Base-by-base conservation (phyloP, 2,797 vertebrate species). In the Epinephelus malabaricus region DNA sequence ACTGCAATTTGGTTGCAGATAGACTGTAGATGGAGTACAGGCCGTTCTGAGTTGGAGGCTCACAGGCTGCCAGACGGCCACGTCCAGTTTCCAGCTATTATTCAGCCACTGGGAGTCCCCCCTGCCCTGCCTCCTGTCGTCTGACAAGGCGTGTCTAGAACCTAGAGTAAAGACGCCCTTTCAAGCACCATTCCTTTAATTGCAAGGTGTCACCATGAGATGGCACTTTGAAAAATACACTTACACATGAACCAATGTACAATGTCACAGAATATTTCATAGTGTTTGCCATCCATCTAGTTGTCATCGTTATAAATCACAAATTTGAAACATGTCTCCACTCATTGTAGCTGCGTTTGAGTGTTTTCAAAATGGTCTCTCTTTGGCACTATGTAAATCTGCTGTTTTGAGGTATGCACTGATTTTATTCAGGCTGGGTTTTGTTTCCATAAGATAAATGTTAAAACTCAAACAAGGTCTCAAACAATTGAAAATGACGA, bases 1-100 rank as follows among this genome's bases (percentile, higher is more conserved):
- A n/a, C 23, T 34, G 25, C 67, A 21, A 69, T 78, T 76, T 84
- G 64, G 62, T 70, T 81, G 38, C 34, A 78, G 59, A 74, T 73
- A 38, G 27, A 43, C 55, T 27, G 7, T 60, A 34, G 34, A 54
- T 75, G 38, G 23, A 27, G 21, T 3, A 25, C 66, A 55, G 51
- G 14, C 46, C 17, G 15, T 14, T 47, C 15, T 14, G 3, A 23
- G 50, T n/a, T 11, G 19, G n/a, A 53, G 10, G 19, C 19, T 21
- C 13, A 14, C 51, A 14, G 51, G 21, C 21, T 56, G 40, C 53
- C 66, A 27, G 7, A 25, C 12, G 12, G 66, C 23, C 18, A 2
- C 0, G 30, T 56, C 15, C 23, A 69, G 40, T 69, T 56, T 55
- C 18, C 53, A 3, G 67, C 43, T 46, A 30, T 69, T 56, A 69